Evolutionary conservation across 2,113 vertebrate species (phyloP), one percentile per base, ranked within the genome.

Genomic region (Microcebus griseorufus): DNA sequence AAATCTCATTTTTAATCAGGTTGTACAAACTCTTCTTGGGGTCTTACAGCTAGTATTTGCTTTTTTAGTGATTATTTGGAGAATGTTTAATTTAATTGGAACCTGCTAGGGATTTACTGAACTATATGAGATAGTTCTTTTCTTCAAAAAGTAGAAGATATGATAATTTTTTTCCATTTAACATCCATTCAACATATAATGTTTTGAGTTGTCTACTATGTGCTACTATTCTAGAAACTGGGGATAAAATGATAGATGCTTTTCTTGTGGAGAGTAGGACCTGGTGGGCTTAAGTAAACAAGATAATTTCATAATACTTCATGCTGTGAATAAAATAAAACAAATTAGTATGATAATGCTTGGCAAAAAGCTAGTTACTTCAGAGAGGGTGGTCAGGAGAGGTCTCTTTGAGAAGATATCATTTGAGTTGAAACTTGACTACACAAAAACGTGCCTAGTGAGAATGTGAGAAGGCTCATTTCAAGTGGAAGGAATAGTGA

Each of bases 1-100:
- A 78, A 85, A 85, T 84, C 9, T 85, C 39, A 94, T 97, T 96
- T 32, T 94, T 58, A 8, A 3, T 95, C 53, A 88, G 4, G 17
- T 51, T 93, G 29, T 73, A 72, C 20, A 93, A 39, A 67, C 53
- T 84, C 6, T 90, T 58, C 42, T 86, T 73, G 69, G 20, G 69
- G 18, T 79, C 55, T 93, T 64, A 10, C 17, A 75, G 80, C 42
- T 92, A 76, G 73, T 32, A 34, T 81, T 90, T 85, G 17, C 48
- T 73, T 88, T 72, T 79, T n/a, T 60, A 91, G 82, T 83, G 55
- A 69, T 85, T 1, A 1, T 48, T 93, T 67, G 8, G 14, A 12
- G 13, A 80, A 27, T 88, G 62, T 88, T 94, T 90, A 67, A 81
- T 81, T 90, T 80, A 93, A 67, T 3, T 10, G 90, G 37, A 84